Evolutionary conservation across 2,888 invertebrate species (phyloP), one percentile per base, ranked within the genome.

Genomic region (Drosophila helvetica): DNA sequence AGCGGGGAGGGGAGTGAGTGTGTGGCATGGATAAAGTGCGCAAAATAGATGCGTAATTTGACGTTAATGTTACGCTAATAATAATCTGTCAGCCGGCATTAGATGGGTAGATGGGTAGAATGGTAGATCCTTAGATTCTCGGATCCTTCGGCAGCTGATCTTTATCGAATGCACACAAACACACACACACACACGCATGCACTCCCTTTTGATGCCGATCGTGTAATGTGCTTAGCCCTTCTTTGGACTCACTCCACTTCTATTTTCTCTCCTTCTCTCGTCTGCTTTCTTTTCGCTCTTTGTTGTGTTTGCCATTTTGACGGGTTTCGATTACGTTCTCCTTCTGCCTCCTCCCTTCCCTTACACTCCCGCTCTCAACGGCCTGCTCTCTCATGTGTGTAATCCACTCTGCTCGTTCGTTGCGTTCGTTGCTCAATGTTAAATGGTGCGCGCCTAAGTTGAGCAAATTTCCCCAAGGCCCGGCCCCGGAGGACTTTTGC

Each of bases 21-120:
- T 25, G 59, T n/a, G 59, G 27, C 52, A 19, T 19, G 77, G 83
- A 86, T 84, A 88, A 88, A 88, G 84, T 86, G 86, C 86, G 84
- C 75, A 83, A 86, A 84, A 86, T 79, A 78, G 77, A 80, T 79
- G 78, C 78, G 81, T 90, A 90, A 90, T 90, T 89, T 89, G 84
- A 86, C 88, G 88, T 89, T 90, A 90, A 90, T 90, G 90, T 86
- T 87, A 86, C 89, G 89, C 89, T 88, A 88, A 89, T 89, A 89
- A 90, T 89, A 89, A 90, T 87, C 88, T 88, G 84, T 90, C 90
- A 89, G 88, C 82, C 81, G 78, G 77, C 79, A 88, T 88, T 88
- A 82, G 78, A n/a, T 17, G 17, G 7, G 38, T 18, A 12, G 12
- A 50, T 19, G 30, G 18, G 15, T 10, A 56, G 6, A 5, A 12